Conservation (phyloP, 2,113 vertebrate genomes). For the Nettapus auritus region DNA sequence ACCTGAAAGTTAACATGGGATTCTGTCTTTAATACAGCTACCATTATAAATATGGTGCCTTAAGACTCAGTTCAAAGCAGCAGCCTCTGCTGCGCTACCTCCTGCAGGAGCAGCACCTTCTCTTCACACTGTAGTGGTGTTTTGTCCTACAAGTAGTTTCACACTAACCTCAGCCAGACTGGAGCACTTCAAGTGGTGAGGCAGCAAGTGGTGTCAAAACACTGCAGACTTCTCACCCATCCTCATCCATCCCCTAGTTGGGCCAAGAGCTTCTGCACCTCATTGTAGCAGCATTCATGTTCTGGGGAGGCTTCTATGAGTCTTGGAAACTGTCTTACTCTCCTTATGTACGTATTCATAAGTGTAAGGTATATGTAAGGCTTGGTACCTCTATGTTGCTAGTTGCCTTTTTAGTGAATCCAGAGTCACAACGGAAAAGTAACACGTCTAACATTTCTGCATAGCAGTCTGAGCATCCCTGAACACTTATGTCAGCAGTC, state of each 20-base stretch:
- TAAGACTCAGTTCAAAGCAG: background rate
- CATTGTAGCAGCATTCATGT: background rate
- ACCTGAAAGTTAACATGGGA: background rate
- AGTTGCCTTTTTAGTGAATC: conserved; percentile 14
- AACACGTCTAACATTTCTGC: background rate
- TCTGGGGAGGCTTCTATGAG: background rate
- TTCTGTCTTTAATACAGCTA: background rate
- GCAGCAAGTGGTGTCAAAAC: accelerated
- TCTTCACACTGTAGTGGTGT: background rate
- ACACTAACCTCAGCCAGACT: background rate
- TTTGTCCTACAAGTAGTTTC: background rate
- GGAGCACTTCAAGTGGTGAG: accelerated
- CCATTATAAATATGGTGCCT: background rate
- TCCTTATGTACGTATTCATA: accelerated
- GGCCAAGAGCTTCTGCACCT: background rate
- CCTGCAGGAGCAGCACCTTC: background rate
- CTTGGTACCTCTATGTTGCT: background rate
- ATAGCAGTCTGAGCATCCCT: conserved; percentile 14
- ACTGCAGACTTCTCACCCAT: background rate
- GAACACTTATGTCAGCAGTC: conserved; percentile 28
- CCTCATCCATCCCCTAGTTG: background rate
- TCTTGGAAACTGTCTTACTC: background rate
- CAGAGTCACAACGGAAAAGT: conserved; percentile 38
- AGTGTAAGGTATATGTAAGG: background rate
- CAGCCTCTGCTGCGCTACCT: background rate